Conservation (phyloP, 2,113 vertebrate genomes). For the Lagopus leucura region DNA sequence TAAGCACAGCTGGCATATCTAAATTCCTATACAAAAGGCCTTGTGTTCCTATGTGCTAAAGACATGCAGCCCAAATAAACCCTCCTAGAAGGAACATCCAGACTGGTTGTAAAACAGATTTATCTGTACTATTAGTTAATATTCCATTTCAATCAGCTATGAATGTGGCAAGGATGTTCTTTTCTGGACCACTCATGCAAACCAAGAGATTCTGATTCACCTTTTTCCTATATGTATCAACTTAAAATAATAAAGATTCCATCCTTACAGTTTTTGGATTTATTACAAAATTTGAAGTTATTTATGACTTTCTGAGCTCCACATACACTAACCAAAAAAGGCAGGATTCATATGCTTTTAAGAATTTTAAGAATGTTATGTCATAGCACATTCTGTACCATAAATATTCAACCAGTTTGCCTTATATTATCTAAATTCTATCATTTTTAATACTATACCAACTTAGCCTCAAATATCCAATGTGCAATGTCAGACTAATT, state of each 20-base stretch:
- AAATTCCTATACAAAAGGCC: neutral
- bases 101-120: neutral
- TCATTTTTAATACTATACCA: neutral
- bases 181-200: neutral
- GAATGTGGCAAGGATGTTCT: neutral
- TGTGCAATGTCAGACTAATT: neutral
- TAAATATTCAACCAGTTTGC: neutral
- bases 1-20: neutral
- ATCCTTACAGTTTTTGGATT: neutral
- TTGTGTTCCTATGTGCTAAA: neutral
- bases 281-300: neutral
- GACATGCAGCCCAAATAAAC: neutral
- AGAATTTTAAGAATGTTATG: neutral
- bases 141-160: conserved; percentile 22
- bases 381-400: neutral
- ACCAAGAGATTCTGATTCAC: neutral
- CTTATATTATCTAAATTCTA: neutral
- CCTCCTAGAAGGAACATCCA: neutral
- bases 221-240: neutral
- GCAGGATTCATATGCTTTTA: neutral
- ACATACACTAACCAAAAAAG: neutral
- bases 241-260: neutral
- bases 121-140: conserved; percentile 11
- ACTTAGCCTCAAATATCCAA: neutral
- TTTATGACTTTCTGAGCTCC: neutral